Percentiles rank a stretch among this genome's conserved stretches.
phyloP scores from a whole-genome alignment of 2,888 invertebrate genomes.

The Idaea aversata region DNA sequence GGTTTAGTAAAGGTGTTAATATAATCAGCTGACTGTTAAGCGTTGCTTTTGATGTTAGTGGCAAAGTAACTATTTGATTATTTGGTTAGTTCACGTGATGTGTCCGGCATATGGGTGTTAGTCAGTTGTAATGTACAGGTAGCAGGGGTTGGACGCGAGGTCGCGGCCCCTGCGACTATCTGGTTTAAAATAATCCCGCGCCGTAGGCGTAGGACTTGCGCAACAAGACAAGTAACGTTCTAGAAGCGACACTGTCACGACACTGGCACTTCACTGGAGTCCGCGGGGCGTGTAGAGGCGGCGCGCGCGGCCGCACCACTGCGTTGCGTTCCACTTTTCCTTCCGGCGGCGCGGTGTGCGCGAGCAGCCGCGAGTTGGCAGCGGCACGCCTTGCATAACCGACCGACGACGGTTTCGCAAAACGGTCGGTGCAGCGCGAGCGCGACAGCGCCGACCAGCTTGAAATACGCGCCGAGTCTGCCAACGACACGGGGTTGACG shows the following conservation, averaged over 20 bases:
- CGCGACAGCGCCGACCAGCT: constrained; percentile 44
- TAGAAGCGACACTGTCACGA: constrained; percentile 77
- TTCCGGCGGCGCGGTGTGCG: constrained; percentile 72
- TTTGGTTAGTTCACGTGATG: constrained; percentile 40
- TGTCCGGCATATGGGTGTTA: constrained; percentile 47
- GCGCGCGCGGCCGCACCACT: constrained; percentile 75
- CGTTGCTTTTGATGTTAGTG: background rate
- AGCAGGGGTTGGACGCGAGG: constrained; percentile 51
- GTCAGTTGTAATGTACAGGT: constrained; percentile 40
- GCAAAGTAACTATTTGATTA: background rate
- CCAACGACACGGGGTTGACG: constrained; percentile 65
- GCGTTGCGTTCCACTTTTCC: constrained; percentile 79
- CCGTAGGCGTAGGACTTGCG: constrained; percentile 75
- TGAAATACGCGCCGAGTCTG: constrained; percentile 72
- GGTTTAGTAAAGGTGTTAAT: background rate
- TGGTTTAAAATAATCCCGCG: constrained; percentile 75
- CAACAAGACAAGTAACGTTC: constrained; percentile 73
- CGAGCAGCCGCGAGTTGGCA: constrained; percentile 75
- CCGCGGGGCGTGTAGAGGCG: constrained; percentile 71
- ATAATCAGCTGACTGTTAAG: background rate
- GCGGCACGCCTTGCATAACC: constrained; percentile 78
- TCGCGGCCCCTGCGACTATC: constrained; percentile 57
- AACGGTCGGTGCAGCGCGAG: constrained; percentile 72
- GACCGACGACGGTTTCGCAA: constrained; percentile 69
- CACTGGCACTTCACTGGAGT: constrained; percentile 73